These are phyloP conservation scores for Troides aeacus DNA, from an alignment of 2,888 invertebrate species.

Conservation along the genomic window DNA sequence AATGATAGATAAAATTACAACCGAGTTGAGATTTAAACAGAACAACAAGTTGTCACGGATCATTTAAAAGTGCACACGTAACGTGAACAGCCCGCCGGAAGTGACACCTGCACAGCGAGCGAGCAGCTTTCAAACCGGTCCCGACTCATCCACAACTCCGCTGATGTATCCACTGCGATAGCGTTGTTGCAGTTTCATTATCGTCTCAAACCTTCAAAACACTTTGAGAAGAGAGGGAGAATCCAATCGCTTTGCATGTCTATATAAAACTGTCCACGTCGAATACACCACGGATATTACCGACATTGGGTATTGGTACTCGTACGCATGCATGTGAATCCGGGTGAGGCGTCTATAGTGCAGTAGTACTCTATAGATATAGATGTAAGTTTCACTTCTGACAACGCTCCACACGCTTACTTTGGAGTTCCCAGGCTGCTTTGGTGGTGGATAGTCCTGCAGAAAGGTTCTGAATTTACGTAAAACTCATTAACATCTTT, in stretches of 20 bases:
- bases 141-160: not conserved
- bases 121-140: conserved; percentile 19
- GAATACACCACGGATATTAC: not conserved
- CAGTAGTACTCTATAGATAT: conserved; percentile 18
- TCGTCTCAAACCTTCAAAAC: too few relatives aligned
- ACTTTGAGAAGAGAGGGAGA: not conserved
- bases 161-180: not conserved
- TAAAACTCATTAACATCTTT: too few relatives aligned
- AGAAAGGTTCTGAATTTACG: too few relatives aligned
- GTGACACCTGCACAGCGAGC: not conserved
- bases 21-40: not conserved
- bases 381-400: conserved; percentile 21
- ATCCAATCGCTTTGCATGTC: conserved; percentile 26
- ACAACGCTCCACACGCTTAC: conserved; percentile 9
- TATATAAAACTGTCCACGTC: conserved; percentile 17
- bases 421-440: conserved; percentile 16
- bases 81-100: not conserved
- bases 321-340: conserved; percentile 19
- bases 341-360: conserved; percentile 15
- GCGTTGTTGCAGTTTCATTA: too few relatives aligned
- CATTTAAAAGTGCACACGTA: not conserved
- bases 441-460: too few relatives aligned
- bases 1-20: too few relatives aligned
- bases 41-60: not conserved
- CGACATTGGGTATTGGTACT: conserved; percentile 14